A percentile compares a stretch with the other conserved stretches of the same genome.
Conservation (phyloP, 1,140 invertebrate genomes). For the Orchestia grillus region DNA sequence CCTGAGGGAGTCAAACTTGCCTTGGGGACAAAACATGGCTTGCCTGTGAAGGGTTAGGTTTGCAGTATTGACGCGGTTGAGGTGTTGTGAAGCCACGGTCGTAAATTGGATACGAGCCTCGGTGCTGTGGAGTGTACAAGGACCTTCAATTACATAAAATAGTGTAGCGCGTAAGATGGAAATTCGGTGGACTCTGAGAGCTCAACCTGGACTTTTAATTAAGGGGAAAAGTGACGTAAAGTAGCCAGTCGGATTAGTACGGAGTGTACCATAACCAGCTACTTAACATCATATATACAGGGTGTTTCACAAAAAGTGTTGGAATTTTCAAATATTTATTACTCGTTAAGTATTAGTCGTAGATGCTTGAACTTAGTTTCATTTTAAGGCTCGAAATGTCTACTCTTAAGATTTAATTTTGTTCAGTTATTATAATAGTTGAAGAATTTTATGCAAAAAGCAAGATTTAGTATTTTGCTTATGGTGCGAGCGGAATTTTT, state of each 20-base stretch:
- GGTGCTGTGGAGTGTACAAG: background rate
- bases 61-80: background rate
- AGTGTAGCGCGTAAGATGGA: background rate
- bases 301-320: no score
- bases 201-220: background rate
- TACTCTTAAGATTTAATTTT: no score
- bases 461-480: no score
- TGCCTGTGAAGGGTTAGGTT: background rate
- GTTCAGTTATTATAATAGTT: no score
- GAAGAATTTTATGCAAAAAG: no score
- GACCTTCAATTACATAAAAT: background rate
- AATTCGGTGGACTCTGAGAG: background rate
- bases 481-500: no score
- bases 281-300: no score
- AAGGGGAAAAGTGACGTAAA: background rate
- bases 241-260: background rate
- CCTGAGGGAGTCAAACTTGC: conserved; percentile 3
- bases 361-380: no score
- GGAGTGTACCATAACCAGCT: background rate
- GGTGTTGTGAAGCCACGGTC: background rate
- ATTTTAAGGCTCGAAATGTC: no score
- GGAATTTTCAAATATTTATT: no score
- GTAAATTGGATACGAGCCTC: background rate
- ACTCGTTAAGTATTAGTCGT: no score
- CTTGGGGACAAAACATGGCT: conserved; percentile 14